phyloP scores from a whole-genome alignment of 2,113 vertebrate species.

The human region GRCh38 chr20:55476501-55477000 shows the following conservation, averaged over 20 bases:
- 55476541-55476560: too few species aligned
- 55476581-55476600: too few species aligned
- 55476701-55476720: constrained; percentile 65
- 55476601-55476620: too few species aligned
- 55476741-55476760: constrained; percentile 62
- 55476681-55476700: constrained; percentile 43
- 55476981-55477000: constrained; percentile 74
- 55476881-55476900: constrained; percentile 78
- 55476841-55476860: constrained; percentile 78
- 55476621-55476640: too few species aligned
- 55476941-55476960: constrained; percentile 79
- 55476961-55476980: constrained; percentile 83
- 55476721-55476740: constrained; percentile 45
- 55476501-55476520: too few species aligned
- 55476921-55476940: constrained; percentile 83
- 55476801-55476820: constrained; percentile 62
- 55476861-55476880: constrained; percentile 77
- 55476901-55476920: constrained; percentile 78
- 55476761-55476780: constrained; percentile 67
- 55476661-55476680: constrained; percentile 16
- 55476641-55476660: constrained; percentile 43
- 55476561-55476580: too few species aligned
- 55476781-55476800: constrained; percentile 72
- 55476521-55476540: too few species aligned
- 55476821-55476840: constrained; percentile 75